Evolutionary conservation across 2,113 vertebrate species (phyloP).

Genomic region (Petrocephalus zakoni): DNA sequence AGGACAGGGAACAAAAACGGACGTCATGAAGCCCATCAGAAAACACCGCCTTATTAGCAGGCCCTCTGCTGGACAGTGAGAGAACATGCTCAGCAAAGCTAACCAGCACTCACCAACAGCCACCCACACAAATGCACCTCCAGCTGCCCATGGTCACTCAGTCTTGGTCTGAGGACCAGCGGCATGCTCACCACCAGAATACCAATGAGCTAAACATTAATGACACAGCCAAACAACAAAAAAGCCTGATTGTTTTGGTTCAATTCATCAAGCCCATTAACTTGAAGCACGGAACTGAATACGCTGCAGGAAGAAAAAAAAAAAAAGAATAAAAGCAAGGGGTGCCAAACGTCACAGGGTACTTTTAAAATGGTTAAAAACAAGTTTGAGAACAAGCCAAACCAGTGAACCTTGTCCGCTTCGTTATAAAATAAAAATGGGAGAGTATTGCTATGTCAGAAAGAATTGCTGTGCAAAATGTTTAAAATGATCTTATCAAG

Average conservation of each 20-base stretch:
- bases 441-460: neutral
- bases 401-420: slow-evolving; percentile 39
- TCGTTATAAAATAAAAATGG: neutral
- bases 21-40: neutral
- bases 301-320: neutral
- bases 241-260: neutral
- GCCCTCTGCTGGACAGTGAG: neutral
- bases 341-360: neutral
- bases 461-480: neutral
- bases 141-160: neutral
- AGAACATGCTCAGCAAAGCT: neutral
- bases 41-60: neutral
- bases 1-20: neutral
- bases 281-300: neutral
- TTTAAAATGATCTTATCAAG: neutral
- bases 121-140: neutral
- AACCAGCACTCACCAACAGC: neutral
- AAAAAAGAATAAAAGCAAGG: neutral
- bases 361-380: neutral
- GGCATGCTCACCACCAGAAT: neutral
- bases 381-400: neutral
- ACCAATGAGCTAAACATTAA: neutral
- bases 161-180: neutral
- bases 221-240: neutral
- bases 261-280: neutral